Evolutionary conservation across 2,113 vertebrate genomes (phyloP), one percentile per base, ranked within the genome.

Genomic region (Theristicus caerulescens): DNA sequence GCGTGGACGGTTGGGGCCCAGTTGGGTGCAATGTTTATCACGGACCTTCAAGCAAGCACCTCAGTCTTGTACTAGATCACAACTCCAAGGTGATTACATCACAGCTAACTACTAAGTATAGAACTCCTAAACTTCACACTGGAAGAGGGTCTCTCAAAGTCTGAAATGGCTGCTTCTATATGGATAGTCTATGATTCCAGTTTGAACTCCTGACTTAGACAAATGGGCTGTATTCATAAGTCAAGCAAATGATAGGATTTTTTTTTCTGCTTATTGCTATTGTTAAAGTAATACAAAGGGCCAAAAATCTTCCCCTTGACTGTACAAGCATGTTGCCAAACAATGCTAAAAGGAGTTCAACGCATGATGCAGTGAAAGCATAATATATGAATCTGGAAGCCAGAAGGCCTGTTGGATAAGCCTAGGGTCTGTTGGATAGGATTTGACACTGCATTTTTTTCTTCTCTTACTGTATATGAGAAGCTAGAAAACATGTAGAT

Each of bases 171-270:
- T 94, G 14, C 4, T 86, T 42, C 31, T 3, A 0, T 69, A 20
- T 17, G 55, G 13, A 16, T 40, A 59, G 40, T 17, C 31, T 78
- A 4, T 6, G 4, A 34, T 38, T 91, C 16, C 25, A 52, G 6
- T 36, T 59, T 40, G 51, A 90, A 74, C 25, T 70, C 22, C 44
- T 85, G 40, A 74, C 5, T 49, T 34, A 85, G 34, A 12, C 26
- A 69, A 69, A 52, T 24, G 5, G 12, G 2, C 21, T 69, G 7
- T 22, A 17, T 49, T 91, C 36, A 9, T 54, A 85, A 69, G 3
- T 31, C 17, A 66, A 47, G 24, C 0, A 3, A 96, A 79, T 71
- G 2, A 46, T 1, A 38, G 22, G 0, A 0, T 16, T 14, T 7
- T 21, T 49, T 58, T 49, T 71, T 5, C 52, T 74, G 9, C 14